Conservation (phyloP, 2,888 invertebrate genomes). For the Acronicta leporina region DNA sequence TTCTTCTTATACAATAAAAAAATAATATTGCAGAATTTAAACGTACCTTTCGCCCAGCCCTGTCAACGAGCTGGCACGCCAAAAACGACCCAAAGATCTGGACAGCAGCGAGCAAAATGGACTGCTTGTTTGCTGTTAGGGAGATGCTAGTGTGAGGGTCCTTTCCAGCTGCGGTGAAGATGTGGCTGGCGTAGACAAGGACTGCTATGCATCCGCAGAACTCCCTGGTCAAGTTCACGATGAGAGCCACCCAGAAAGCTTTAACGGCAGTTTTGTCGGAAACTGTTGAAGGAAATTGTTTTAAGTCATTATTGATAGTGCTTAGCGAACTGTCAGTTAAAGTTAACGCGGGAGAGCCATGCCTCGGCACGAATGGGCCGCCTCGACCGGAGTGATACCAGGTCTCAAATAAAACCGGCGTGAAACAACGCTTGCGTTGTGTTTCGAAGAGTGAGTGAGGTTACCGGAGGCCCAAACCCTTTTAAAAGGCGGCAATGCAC, state of each 20-base stretch:
- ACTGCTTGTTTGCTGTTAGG: conserved; percentile 81
- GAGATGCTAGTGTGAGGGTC: conserved; percentile 71
- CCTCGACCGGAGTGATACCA: no score
- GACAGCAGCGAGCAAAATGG: conserved; percentile 80
- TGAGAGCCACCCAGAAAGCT: conserved; percentile 84
- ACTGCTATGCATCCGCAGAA: conserved; percentile 86
- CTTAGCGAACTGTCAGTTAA: no score
- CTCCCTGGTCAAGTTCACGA: conserved; percentile 81
- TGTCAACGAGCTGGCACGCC: conserved; percentile 83
- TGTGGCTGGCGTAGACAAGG: conserved; percentile 83
- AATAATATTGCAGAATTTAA: neutral
- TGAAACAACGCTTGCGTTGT: no score
- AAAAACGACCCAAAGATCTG: conserved; percentile 83
- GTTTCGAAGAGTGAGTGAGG: no score
- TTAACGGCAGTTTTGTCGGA: conserved; percentile 78
- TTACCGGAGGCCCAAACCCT: no score
- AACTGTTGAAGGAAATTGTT: conserved; percentile 71
- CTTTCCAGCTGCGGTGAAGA: conserved; percentile 78
- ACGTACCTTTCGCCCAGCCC: conserved; percentile 80
- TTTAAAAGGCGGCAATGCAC: no score
- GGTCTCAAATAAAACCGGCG: no score
- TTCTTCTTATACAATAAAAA: no score
- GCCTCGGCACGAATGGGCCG: no score
- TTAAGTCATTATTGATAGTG: neutral
- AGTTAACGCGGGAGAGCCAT: no score